Base-by-base conservation (phyloP, 2,888 invertebrate species). In the Dascillus cervinus region DNA sequence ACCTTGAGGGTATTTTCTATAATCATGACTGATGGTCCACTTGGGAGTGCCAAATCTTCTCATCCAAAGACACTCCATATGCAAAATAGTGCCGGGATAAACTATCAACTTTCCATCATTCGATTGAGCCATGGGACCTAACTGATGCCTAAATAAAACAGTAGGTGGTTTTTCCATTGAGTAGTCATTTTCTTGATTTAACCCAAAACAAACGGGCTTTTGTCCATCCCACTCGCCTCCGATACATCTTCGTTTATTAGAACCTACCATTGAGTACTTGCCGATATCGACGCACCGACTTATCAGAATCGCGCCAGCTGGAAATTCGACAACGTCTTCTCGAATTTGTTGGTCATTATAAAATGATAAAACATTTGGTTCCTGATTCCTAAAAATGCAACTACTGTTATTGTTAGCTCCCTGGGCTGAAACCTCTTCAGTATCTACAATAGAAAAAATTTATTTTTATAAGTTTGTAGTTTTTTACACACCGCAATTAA, bases 1-100 rank as follows among this genome's bases (percentile, higher is more conserved):
- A 6, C 85, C 87, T 61, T 87, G 84, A 0, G 77, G 73, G 57
- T 82, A 82, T 50, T 75, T 77, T 50, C 80, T 76, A 60, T 75
- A 73, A 47, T 72, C 70, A 47, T 77, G 79, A 26, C 79, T 81
- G 46, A 80, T 73, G 38, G 79, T 82, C 89, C 89, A 89, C 58
- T 82, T 84, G 0, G 89, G 89, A 50, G 82, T 80, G 1, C 89
- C 89, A 56, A 87, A 87, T 34, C 86, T 71, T 37, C 87, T 67
- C 67, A 87, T 84, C 87, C 88, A 89, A 5, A 89, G 69, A 47
- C 89, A 89, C 60, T 89, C 89, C 82, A 89, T 85, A 55, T 89
- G 88, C 15, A 89, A 67, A 9, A 82, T 80, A 0, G 87, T 83
- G 0, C 88, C 88, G 0, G 89, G 88, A 62, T 86, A 88, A 0